Base-by-base conservation (phyloP, 2,888 invertebrate genomes). In the Philonicus albiceps region DNA sequence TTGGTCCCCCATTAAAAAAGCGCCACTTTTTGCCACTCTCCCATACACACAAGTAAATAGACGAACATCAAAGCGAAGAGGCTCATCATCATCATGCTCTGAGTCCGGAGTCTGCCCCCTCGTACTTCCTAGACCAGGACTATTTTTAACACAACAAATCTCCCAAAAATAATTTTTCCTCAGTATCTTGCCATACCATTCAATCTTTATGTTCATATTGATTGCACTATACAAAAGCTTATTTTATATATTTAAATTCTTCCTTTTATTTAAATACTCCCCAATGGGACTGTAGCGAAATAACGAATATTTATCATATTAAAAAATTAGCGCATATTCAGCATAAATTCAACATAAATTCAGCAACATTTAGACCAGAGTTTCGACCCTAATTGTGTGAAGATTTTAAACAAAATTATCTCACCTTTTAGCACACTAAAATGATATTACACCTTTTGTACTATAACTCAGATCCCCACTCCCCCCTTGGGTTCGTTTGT, bases 131-230 rank as follows among this genome's bases (percentile, higher is more conserved):
- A 81, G 81, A 55, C 55, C n/a, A 19, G 81, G 81, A 81, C 81
- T 81, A 81, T 81, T 81, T 81, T 55, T 81, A 81, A 81, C 81
- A 55, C 37, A 19, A 81, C 81, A 55, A 81, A 81, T 81, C 19
- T 81, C 53, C 81, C 81, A 81, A 81, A 81, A 81, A 81, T 81
- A 81, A 81, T 81, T 81, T 81, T 81, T 64, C 81, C 31, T 34
- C 53, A 81, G 31, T 34, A 55, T 81, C 81, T 30, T 81, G 64
- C 81, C 64, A 55, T 81, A 55, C 64, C 53, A 81, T 81, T 81
- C 34, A 53, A 81, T 27, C 37, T 64, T 81, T 34, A 53, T 30
- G 31, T 34, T 80, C 81, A 81, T 81, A 81, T 81, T 81, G 81
- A 81, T 81, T 55, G 55, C 81, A 81, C 16, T 64, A 43, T 43